Evolutionary conservation across 2,113 vertebrate genomes (phyloP).

Genomic region (Aspiorhynchus laticeps): DNA sequence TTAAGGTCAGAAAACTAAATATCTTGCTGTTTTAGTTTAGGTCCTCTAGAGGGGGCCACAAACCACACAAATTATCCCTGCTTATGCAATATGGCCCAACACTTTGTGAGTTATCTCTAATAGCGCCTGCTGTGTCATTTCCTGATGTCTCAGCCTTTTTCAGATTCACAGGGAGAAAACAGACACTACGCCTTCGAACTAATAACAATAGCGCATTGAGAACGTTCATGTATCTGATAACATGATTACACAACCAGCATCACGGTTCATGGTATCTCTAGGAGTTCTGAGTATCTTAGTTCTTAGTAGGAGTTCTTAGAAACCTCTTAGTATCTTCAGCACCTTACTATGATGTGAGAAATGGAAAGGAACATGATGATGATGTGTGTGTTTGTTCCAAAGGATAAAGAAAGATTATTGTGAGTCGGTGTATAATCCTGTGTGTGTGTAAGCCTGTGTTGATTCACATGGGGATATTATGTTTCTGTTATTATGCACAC

Average conservation of each 20-base stretch:
- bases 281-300: background rate
- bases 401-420: constrained; percentile 69
- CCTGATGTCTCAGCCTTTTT: background rate
- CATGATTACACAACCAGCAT: background rate
- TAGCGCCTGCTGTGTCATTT: background rate
- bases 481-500: constrained; percentile 15
- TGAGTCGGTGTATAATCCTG: constrained; percentile 55
- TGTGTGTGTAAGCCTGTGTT: constrained; percentile 18
- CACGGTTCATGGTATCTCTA: background rate
- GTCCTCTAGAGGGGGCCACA: background rate
- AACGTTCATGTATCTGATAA: background rate
- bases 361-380: background rate
- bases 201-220: background rate
- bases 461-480: background rate
- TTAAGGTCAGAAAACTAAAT: background rate
- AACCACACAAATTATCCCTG: background rate
- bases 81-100: background rate
- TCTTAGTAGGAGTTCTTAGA: background rate
- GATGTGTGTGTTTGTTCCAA: constrained; percentile 43
- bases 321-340: background rate
- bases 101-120: background rate
- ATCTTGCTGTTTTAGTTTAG: background rate
- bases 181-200: background rate
- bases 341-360: background rate
- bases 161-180: background rate